Percentiles rank a stretch among this genome's conserved stretches.
Evolutionary conservation across 1,140 invertebrate species (phyloP).

Genomic region (Drepana arcuata): DNA sequence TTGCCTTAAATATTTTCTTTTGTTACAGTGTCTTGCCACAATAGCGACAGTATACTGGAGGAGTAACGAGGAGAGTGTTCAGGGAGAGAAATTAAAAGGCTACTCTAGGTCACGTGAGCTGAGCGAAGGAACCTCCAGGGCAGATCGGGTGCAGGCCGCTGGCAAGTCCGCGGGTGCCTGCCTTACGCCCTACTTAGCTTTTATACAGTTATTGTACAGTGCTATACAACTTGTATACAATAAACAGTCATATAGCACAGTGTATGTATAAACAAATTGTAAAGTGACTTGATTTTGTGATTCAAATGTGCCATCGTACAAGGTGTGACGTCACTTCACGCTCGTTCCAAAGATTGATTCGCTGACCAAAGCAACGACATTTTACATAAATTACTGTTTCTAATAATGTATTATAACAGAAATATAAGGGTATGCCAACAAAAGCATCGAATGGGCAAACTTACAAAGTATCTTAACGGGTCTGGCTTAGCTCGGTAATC

Average conservation of each 20-base stretch:
- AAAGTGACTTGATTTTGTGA: constrained; percentile 6
- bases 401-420: too few species aligned
- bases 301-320: constrained; percentile 7
- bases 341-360: constrained; percentile 15
- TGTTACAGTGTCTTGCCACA: constrained; percentile 82
- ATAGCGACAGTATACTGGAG: constrained; percentile 87
- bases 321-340: constrained; percentile 9
- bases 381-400: too few species aligned
- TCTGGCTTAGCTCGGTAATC: too few species aligned
- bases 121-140: constrained; percentile 51
- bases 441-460: too few species aligned
- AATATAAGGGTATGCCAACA: too few species aligned
- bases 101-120: constrained; percentile 60
- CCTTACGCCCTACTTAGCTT: constrained; percentile 13
- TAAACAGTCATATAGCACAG: background rate
- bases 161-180: constrained; percentile 33
- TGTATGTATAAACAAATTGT: background rate
- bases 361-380: constrained; percentile 13
- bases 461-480: too few species aligned
- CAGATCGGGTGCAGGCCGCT: constrained; percentile 62
- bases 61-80: constrained; percentile 87
- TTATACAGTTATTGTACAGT: constrained; percentile 6
- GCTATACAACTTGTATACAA: constrained; percentile 3
- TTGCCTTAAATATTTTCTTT: constrained; percentile 13
- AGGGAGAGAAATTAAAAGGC: constrained; percentile 72